Evolutionary conservation across 1,140 invertebrate species (phyloP), one percentile per base, ranked within the genome.

Genomic region (Drosophila saltans): DNA sequence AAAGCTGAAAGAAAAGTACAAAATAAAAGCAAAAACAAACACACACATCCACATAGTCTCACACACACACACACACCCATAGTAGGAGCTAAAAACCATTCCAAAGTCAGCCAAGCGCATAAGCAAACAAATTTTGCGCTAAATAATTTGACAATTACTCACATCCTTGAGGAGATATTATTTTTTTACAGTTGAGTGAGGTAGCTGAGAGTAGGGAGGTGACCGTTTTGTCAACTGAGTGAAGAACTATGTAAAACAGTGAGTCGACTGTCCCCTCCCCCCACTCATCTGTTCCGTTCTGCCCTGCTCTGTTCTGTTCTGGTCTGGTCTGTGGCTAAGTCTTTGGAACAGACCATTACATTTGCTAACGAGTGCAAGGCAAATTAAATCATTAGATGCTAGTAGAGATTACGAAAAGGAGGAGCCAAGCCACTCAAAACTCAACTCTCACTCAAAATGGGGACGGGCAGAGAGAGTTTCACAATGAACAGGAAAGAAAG

Each of bases 121-220:
- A 91, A 78, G 75, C 91, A 92, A 91, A 92, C 81, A 91, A 91
- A 91, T 89, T 91, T 91, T 91, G 79, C 90, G 88, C 88, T 91
- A 91, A 92, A 92, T 92, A 92, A 92, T 92, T 91, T 92, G 90
- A 91, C 88, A 91, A 92, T 91, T 92, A 91, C 91, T 92, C 90
- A 91, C 90, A 91, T 91, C 74, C 84, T 70, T 24, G 45, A 52
- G 45, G 45, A 52, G 45, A 52, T 52, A 52, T 52, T 52, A 52
- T 52, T 52, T 52, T 52, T 52, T 52, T 52, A 52, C 40, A 41
- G 9, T n/a, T 26, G 62, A 39, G 66, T 58, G 36, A 16, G 36
- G 21, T 55, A 24, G 52, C 56, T 55, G n/a, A 45, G 48, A 56
- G 55, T 10, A 65, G 21, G 55, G 64, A 45, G 64, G 41, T 48